A percentile compares a stretch with the other conserved stretches of the same genome.
Conservation (phyloP, 2,888 invertebrate species). For the Cerastis leucographa region DNA sequence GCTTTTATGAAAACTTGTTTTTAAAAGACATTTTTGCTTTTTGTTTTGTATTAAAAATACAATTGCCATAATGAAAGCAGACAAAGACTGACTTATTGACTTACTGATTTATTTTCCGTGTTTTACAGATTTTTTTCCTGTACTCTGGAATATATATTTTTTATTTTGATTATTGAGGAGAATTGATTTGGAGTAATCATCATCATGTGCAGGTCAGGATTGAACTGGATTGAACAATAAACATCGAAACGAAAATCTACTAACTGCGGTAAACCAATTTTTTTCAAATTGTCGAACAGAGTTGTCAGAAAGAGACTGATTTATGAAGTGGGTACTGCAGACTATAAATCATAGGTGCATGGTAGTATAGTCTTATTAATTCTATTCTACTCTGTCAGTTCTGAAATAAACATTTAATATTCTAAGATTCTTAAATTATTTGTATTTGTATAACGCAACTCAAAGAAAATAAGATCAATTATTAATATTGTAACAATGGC, state of each 20-base stretch:
- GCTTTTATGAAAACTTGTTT: background rate
- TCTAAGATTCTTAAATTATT: too few species aligned
- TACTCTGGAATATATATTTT: background rate
- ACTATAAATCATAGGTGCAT: conserved; percentile 9
- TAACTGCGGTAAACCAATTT: conserved; percentile 1
- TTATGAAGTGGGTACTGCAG: conserved; percentile 5
- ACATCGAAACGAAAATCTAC: conserved; percentile 14
- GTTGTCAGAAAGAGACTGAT: conserved; percentile 10
- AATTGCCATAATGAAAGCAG: background rate
- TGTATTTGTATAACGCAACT: too few species aligned
- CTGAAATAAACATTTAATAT: background rate
- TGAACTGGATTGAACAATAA: conserved; percentile 20
- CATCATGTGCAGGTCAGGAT: background rate
- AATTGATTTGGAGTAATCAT: too few species aligned
- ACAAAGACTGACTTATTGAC: background rate
- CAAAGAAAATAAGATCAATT: too few species aligned
- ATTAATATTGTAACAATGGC: too few species aligned
- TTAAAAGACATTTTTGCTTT: background rate
- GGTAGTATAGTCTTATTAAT: background rate
- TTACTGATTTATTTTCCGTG: conserved; percentile 1
- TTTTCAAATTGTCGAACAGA: conserved; percentile 5
- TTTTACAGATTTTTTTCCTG: background rate
- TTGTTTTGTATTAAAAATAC: conserved; percentile 3
- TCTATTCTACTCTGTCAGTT: background rate
- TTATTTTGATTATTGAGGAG: background rate